Conservation (phyloP, 2,797 vertebrate species). For the Anniella stebbinsi region DNA sequence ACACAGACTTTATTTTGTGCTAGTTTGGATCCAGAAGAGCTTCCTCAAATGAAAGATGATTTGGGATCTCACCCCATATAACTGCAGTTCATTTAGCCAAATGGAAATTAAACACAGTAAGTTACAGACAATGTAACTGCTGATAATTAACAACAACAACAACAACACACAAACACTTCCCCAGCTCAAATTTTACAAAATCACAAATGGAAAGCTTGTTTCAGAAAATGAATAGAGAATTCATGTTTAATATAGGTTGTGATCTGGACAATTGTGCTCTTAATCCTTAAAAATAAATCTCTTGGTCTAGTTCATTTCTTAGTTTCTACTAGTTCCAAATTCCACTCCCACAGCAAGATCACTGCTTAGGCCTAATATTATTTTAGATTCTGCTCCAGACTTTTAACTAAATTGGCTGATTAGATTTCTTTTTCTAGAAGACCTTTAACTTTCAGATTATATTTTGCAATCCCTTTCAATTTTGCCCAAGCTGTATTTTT, state of each 20-base stretch:
- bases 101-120: slow-evolving; percentile 37
- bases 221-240: not conserved
- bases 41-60: not conserved
- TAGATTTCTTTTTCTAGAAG: not conserved
- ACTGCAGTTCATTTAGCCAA: slow-evolving; percentile 37
- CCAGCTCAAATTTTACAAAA: not conserved
- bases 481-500: not conserved
- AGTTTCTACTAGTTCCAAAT: not conserved
- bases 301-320: not conserved
- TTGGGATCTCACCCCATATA: not conserved
- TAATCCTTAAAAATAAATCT: not conserved
- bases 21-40: not conserved
- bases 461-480: too few relatives aligned
- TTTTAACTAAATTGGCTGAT: not conserved
- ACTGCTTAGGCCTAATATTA: not conserved
- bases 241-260: not conserved
- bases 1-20: rapidly evolving
- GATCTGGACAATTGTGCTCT: not conserved
- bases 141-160: too few relatives aligned
- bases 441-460: not conserved
- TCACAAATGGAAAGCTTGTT: not conserved
- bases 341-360: not conserved
- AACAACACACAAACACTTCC: not conserved
- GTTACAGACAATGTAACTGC: not conserved
- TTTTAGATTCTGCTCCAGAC: not conserved